Evolutionary conservation across 2,113 vertebrate species (phyloP).

Genomic region (Vulpes lagopus): DNA sequence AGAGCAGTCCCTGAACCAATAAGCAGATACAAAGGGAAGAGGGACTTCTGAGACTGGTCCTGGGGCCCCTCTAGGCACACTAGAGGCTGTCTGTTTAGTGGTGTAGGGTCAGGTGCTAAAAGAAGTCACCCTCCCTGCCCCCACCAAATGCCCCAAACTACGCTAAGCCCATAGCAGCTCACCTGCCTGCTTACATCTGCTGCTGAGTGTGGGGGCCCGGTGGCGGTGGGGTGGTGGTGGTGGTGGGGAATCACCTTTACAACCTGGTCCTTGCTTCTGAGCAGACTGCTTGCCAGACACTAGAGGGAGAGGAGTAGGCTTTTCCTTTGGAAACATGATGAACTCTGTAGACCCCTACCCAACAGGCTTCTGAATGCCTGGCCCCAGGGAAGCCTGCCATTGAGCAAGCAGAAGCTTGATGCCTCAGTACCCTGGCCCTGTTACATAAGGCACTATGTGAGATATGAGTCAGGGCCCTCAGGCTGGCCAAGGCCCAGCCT

Average conservation of each 20-base stretch:
- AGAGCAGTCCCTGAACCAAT: conserved; percentile 19
- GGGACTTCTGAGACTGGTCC: not conserved
- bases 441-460: conserved; percentile 62
- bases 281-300: not conserved
- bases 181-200: conserved; percentile 8
- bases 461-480: conserved; percentile 69
- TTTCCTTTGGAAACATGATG: conserved; percentile 51
- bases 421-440: conserved; percentile 58
- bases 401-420: conserved; percentile 74
- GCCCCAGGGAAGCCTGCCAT: conserved; percentile 40
- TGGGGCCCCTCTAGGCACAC: not conserved
- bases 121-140: not conserved
- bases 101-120: not conserved
- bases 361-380: conserved; percentile 54
- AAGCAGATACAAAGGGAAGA: conserved; percentile 57
- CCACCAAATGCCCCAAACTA: not conserved
- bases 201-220: not conserved
- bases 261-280: conserved; percentile 24
- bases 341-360: conserved; percentile 53
- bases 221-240: too few relatives aligned
- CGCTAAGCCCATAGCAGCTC: not conserved
- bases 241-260: not conserved
- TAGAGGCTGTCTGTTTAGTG: not conserved
- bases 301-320: not conserved
- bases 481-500: conserved; percentile 55